phyloP scores from a whole-genome alignment of 92 coral and sea anemone genomes.

The Palythoa heliodiscus region DNA sequence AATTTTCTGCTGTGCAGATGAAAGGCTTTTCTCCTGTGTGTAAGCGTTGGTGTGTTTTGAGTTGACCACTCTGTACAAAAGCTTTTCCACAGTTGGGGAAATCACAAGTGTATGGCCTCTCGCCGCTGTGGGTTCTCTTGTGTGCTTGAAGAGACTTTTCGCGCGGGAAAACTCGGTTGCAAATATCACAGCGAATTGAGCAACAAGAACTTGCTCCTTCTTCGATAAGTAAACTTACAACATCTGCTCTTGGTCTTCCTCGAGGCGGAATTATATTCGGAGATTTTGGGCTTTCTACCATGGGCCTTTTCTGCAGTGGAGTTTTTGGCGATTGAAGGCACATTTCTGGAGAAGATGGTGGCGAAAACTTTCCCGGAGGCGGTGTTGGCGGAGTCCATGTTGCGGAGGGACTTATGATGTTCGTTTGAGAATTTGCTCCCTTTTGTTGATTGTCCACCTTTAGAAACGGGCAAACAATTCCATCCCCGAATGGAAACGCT shows the following conservation, averaged over 20 bases:
- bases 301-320: conserved; percentile 57
- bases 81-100: conserved; percentile 99
- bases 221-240: conserved; percentile 82
- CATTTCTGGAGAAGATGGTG: conserved; percentile 76
- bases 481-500: conserved; percentile 69
- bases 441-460: conserved; percentile 59
- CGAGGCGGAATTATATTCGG: conserved; percentile 83
- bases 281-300: conserved; percentile 65
- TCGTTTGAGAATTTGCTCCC: conserved; percentile 58
- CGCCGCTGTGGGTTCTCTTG: conserved; percentile 99
- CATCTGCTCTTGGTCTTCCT: conserved; percentile 97
- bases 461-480: conserved; percentile 74
- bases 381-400: conserved; percentile 96
- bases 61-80: conserved; percentile 97
- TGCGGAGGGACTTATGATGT: conserved; percentile 75
- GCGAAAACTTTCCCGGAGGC: conserved; percentile 75
- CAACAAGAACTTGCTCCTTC: conserved; percentile 97
- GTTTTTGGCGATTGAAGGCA: conserved; percentile 60
- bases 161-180: conserved; percentile 99
- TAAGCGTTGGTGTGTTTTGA: conserved; percentile 95
- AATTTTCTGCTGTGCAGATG: conserved; percentile 84
- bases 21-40: conserved; percentile 99
- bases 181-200: conserved; percentile 97
- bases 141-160: conserved; percentile 99
- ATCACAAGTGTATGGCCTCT: conserved; percentile 95